These are phyloP conservation scores for Hippocampus barbouri DNA, from an alignment of 2,113 vertebrate species.

Conservation along the genomic window DNA sequence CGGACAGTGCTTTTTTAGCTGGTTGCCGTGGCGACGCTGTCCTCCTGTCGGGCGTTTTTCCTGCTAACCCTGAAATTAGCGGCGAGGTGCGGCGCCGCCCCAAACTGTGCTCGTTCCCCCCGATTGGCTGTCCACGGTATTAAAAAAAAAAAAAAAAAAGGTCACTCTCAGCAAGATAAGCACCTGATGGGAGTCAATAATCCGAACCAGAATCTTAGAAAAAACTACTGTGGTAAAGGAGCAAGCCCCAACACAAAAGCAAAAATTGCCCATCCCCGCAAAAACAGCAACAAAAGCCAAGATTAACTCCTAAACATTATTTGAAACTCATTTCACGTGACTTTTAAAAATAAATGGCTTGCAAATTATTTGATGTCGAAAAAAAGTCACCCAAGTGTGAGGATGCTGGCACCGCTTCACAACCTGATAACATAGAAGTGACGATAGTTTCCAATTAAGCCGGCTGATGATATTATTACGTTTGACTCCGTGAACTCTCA, in stretches of 20 bases:
- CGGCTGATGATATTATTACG: no score
- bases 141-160: not conserved
- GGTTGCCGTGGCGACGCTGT: slow-evolving; percentile 71
- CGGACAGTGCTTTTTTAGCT: slow-evolving; percentile 62
- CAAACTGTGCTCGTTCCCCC: slow-evolving; percentile 60
- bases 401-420: no score
- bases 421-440: no score
- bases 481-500: no score
- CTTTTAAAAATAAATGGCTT: no score
- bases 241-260: not conserved
- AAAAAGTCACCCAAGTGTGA: no score
- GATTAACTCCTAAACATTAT: not conserved
- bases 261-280: not conserved
- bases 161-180: slow-evolving; percentile 66
- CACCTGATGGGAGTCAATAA: slow-evolving; percentile 18
- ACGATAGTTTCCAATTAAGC: no score
- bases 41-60: slow-evolving; percentile 63
- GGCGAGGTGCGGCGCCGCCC: slow-evolving; percentile 72
- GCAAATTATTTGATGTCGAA: no score
- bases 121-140: slow-evolving; percentile 51
- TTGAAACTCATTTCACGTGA: not conserved
- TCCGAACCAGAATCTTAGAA: slow-evolving; percentile 3
- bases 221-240: not conserved
- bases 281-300: not conserved
- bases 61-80: slow-evolving; percentile 79